Percentiles rank a stretch among this genome's conserved stretches.
phyloP scores from a whole-genome alignment of 2,113 vertebrate genomes.

The Chloropsis cyanopogon region DNA sequence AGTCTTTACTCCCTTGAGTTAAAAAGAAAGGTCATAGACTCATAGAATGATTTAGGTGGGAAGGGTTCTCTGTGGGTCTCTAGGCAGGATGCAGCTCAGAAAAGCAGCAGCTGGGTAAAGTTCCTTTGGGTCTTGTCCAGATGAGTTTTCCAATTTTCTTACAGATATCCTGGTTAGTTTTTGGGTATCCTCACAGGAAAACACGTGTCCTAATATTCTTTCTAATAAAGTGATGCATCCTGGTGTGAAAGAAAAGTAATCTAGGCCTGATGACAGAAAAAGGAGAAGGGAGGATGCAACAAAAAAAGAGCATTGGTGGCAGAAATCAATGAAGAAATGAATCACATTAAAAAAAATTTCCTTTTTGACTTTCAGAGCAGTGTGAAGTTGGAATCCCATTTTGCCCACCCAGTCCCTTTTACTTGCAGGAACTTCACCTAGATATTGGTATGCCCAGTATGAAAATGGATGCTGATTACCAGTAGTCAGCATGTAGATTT shows the following conservation, averaged over 20 bases:
- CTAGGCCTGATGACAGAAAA: background rate
- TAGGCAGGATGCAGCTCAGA: background rate
- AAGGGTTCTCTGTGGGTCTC: background rate
- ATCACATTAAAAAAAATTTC: background rate
- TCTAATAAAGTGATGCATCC: background rate
- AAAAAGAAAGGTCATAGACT: background rate
- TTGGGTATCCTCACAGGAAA: background rate
- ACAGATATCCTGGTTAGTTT: background rate
- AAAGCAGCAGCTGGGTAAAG: background rate
- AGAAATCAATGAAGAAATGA: background rate
- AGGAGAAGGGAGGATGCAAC: background rate
- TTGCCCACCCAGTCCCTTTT: background rate
- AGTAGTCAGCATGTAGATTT: background rate
- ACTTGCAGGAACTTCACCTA: background rate
- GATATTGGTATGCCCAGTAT: background rate
- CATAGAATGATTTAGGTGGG: background rate
- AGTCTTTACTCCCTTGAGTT: background rate
- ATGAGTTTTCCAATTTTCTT: background rate
- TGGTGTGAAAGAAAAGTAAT: background rate
- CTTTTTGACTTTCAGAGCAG: background rate
- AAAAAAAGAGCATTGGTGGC: background rate
- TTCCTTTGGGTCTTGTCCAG: background rate
- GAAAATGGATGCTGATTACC: background rate
- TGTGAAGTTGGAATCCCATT: background rate
- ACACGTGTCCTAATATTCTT: background rate